Evolutionary conservation across 2,113 vertebrate species (phyloP).

Genomic region (Coptodon rendalli): DNA sequence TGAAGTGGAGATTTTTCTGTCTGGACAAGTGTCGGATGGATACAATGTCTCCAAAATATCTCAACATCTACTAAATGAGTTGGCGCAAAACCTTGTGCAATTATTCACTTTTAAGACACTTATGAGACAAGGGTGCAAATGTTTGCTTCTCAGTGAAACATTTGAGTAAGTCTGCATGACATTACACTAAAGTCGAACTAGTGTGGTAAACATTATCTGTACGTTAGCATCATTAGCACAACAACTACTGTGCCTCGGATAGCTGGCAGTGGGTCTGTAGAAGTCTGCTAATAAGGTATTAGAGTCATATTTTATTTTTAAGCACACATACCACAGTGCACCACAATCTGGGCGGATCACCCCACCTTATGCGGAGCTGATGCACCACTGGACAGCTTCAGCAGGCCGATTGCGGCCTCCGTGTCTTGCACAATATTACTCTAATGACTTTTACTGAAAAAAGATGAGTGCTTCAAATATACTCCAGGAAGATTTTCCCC

Average conservation of each 20-base stretch:
- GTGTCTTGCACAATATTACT: not conserved
- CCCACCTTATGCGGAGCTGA: not conserved
- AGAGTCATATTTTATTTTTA: not conserved
- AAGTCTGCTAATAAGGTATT: not conserved
- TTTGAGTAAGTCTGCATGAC: not conserved
- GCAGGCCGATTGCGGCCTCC: not conserved
- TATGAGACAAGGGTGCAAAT: not conserved
- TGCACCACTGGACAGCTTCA: not conserved
- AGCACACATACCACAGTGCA: not conserved
- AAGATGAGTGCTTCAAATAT: constrained; percentile 9
- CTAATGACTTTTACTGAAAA: constrained; percentile 10
- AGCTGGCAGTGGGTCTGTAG: not conserved
- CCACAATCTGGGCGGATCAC: not conserved
- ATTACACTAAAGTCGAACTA: fast-evolving
- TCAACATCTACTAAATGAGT: not conserved
- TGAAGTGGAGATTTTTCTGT: not conserved
- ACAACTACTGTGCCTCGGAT: not conserved
- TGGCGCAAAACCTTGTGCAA: not conserved
- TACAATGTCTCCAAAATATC: not conserved
- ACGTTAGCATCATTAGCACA: not conserved
- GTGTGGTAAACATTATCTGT: not conserved
- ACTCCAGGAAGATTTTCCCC: constrained; percentile 19
- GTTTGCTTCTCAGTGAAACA: not conserved
- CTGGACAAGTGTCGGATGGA: not conserved
- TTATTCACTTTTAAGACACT: not conserved